Evolutionary conservation across 2,113 vertebrate species (phyloP).

Genomic region (Mustela lutreola): DNA sequence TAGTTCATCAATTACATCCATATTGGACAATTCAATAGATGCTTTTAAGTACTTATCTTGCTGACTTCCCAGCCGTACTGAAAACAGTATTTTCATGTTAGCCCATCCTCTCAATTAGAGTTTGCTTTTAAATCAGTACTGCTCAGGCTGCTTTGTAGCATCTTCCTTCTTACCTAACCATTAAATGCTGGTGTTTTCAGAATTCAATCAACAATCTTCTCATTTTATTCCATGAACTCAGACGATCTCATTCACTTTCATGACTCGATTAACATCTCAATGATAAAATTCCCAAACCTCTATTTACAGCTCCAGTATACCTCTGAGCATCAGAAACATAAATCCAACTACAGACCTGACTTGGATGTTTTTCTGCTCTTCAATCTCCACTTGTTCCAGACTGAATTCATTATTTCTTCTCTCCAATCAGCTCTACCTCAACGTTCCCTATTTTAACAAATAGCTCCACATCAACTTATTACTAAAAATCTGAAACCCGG

Average conservation of each 20-base stretch:
- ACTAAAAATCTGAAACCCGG: not conserved
- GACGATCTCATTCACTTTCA: not conserved
- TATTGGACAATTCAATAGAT: not conserved
- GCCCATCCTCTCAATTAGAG: not conserved
- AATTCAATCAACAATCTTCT: not conserved
- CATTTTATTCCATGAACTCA: not conserved
- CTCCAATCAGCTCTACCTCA: not conserved
- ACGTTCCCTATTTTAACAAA: not conserved
- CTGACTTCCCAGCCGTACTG: not conserved
- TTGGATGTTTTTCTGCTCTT: not conserved
- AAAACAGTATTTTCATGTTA: not conserved
- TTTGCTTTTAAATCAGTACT: not conserved
- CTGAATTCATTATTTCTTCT: not conserved
- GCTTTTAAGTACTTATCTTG: not conserved
- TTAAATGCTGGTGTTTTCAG: not conserved
- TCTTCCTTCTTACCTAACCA: not conserved
- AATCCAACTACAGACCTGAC: not conserved
- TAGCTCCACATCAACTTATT: not conserved
- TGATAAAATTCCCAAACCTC: not conserved
- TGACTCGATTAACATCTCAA: not conserved
- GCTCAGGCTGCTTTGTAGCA: not conserved
- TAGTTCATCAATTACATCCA: not conserved
- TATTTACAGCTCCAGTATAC: not conserved
- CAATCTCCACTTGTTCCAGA: not conserved
- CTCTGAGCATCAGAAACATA: not conserved